A percentile compares a stretch with the other conserved stretches of the same genome.
These are phyloP conservation scores for Hypotaenidia philippensis DNA, from an alignment of 2,797 vertebrate genomes.

Conservation along the genomic window DNA sequence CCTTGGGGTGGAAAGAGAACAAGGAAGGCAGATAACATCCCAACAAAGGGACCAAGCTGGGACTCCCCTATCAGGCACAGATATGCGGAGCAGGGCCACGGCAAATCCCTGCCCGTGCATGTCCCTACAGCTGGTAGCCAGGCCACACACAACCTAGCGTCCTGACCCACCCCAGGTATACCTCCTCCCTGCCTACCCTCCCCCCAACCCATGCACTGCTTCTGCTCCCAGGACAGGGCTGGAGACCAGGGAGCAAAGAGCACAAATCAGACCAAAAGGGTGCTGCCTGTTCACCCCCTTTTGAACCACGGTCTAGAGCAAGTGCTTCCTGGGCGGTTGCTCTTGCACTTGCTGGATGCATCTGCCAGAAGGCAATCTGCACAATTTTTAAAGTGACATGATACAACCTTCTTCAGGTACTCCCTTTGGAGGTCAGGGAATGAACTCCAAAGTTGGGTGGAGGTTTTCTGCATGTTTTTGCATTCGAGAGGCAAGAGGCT, in stretches of 20 bases:
- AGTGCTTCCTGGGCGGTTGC: neutral
- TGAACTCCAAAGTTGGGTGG: neutral
- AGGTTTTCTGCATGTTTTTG: rapidly evolving
- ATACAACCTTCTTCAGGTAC: neutral
- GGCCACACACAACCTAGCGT: neutral
- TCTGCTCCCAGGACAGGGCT: neutral
- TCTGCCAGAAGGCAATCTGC: neutral
- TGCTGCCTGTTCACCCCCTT: rapidly evolving
- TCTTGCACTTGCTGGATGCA: neutral
- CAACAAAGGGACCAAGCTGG: rapidly evolving
- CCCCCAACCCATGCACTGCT: rapidly evolving
- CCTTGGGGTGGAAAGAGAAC: neutral
- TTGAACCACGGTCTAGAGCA: neutral
- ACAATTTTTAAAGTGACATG: neutral
- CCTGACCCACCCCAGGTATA: rapidly evolving
- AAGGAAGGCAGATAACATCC: neutral
- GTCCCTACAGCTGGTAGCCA: no score
- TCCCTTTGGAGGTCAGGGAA: neutral
- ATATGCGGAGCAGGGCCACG: rapidly evolving
- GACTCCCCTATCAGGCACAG: neutral
- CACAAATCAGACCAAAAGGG: neutral
- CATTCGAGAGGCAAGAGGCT: neutral
- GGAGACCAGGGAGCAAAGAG: neutral
- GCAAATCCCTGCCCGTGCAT: rapidly evolving
- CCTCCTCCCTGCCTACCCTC: neutral